Conservation (phyloP, 2,888 invertebrate species). For the Podotricha telesiphe region DNA sequence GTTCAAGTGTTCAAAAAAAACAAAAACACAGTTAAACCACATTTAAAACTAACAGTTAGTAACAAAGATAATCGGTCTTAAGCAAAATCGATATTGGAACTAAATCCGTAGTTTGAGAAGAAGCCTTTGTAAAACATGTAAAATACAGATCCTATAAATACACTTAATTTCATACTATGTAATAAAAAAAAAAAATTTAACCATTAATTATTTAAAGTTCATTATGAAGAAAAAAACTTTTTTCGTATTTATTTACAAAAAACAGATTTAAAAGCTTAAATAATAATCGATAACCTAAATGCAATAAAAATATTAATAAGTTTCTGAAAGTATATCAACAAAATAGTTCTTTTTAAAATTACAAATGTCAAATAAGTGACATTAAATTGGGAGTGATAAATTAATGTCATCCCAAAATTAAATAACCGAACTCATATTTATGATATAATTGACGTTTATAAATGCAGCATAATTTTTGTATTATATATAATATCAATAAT, state of each 20-base stretch:
- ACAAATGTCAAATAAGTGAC: too few relatives aligned
- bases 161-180: constrained; percentile 6
- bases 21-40: constrained; percentile 30
- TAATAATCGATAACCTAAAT: too few relatives aligned
- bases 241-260: too few relatives aligned
- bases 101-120: constrained; percentile 32
- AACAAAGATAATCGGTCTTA: constrained; percentile 32
- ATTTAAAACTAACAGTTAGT: constrained; percentile 30
- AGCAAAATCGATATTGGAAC: constrained; percentile 27
- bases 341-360: too few relatives aligned
- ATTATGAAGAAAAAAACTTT: too few relatives aligned
- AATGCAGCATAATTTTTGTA: neutral
- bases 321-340: too few relatives aligned
- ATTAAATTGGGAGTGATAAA: neutral
- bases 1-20: constrained; percentile 14
- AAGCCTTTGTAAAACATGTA: constrained; percentile 29
- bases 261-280: too few relatives aligned
- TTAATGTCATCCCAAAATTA: too few relatives aligned
- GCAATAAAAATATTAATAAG: too few relatives aligned
- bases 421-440: neutral
- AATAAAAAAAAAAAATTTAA: neutral
- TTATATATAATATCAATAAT: neutral
- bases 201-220: too few relatives aligned
- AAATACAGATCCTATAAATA: constrained; percentile 17
- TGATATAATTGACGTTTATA: neutral